phyloP scores from a whole-genome alignment of 2,797 vertebrate species.

The Spinus pinus region DNA sequence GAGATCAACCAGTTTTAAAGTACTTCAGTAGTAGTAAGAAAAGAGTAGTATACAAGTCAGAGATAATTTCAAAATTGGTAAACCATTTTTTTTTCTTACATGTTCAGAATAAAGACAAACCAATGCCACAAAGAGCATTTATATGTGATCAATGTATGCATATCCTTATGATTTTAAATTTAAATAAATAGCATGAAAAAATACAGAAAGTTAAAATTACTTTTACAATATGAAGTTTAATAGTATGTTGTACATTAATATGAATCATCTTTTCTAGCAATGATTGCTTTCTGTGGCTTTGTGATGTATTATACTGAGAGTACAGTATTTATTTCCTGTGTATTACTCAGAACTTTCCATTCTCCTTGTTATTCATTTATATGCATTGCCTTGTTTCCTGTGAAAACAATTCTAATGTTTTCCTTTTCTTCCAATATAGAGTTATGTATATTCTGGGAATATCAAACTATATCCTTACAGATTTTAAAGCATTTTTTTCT shows the following conservation, averaged over 20 bases:
- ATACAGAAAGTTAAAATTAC: not conserved
- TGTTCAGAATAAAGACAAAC: not conserved
- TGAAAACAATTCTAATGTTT: not conserved
- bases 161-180: not conserved
- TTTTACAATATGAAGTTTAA: not conserved
- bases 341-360: not conserved
- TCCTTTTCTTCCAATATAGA: not conserved
- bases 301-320: not conserved
- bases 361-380: not conserved
- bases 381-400: not conserved
- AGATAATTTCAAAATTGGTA: not conserved
- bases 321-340: not conserved
- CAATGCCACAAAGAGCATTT: not conserved
- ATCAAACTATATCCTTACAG: not conserved
- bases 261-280: not conserved
- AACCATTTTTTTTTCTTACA: not conserved
- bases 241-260: not conserved
- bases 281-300: not conserved
- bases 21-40: not conserved
- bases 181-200: not conserved
- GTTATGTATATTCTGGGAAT: not conserved
- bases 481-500: not conserved
- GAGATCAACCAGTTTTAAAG: not conserved
- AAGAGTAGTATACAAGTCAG: not conserved
- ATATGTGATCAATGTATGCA: not conserved